phyloP scores from a whole-genome alignment of 1,140 invertebrate species.

The Spodoptera frugiperda region DNA sequence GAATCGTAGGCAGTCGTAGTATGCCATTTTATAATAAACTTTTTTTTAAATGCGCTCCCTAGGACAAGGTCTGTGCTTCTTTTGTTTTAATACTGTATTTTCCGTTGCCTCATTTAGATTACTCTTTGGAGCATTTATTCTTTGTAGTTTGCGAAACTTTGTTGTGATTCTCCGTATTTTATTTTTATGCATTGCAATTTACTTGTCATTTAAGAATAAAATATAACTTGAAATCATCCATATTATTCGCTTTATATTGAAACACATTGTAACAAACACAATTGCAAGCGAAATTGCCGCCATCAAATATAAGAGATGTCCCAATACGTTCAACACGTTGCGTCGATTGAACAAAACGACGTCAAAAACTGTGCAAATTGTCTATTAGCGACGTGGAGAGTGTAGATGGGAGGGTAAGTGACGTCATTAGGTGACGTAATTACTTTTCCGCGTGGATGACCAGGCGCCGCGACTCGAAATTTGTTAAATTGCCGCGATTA shows the following conservation, averaged over 20 bases:
- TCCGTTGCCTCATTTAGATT: conserved; percentile 57
- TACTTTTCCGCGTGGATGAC: conserved; percentile 82
- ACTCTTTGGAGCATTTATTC: conserved; percentile 48
- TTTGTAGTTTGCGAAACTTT: conserved; percentile 42
- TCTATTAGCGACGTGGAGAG: conserved; percentile 72
- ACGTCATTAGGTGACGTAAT: conserved; percentile 82
- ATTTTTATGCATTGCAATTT: neutral
- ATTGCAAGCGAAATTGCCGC: conserved; percentile 11
- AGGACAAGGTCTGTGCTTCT: conserved; percentile 49
- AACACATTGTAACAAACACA: conserved; percentile 21
- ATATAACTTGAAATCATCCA: too few species aligned
- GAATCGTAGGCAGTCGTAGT: conserved; percentile 54
- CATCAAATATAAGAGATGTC: conserved; percentile 32
- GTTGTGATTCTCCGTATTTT: conserved; percentile 10
- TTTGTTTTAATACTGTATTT: conserved; percentile 60
- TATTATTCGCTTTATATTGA: neutral
- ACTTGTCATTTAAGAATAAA: too few species aligned
- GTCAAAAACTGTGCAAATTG: conserved; percentile 71
- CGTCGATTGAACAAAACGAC: conserved; percentile 57
- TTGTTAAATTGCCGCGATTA: conserved; percentile 81
- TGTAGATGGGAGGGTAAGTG: conserved; percentile 68
- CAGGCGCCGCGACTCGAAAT: conserved; percentile 69
- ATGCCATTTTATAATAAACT: conserved; percentile 60
- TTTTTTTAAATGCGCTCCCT: conserved; percentile 58
- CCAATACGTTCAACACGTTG: conserved; percentile 38